Base-by-base conservation (phyloP, 2,113 vertebrate genomes). In the Spermophilus dauricus region DNA sequence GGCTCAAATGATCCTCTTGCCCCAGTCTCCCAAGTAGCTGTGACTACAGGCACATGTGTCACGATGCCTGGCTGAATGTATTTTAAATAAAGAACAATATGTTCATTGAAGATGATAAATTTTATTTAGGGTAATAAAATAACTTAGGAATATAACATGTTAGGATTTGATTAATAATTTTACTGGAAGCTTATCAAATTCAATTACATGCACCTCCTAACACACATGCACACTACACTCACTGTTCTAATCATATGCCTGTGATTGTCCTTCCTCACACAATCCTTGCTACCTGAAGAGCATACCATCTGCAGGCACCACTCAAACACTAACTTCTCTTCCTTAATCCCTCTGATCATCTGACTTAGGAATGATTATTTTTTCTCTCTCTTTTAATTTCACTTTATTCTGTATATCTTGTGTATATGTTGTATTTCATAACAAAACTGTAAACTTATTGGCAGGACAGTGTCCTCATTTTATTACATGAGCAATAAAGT, bases 41-140 rank as follows among this genome's bases (percentile, higher is more conserved):
- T 22, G 48, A 37, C 12, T 28, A 45, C 2, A 53, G 34, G 45
- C 34, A 28, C 48, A 53, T 53, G 42, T 5, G 48, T 12, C 65
- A 70, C 22, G 8, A 56, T 39, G 48, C 26, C 63, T 65, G 5
- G 18, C 18, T 42, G 37, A 89, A 53, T 45, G 53, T 56, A 86
- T 94, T 80, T 89, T 81, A 81, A 86, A 69, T 75, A 92, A 76
- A 95, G 6, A 14, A 82, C 77, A 95, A 96, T 61, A 93, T 20
- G 12, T 65, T 22, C 48, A 73, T 42, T 78, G 34, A 83, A 72
- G 12, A 91, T 75, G 51, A 53, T 34, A 26, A 53, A 70, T 39
- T 91, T 70, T 63, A 89, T 20, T 86, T 37, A 45, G 20, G 28
- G 8, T 72, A 80, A 95, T 76, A 89, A 89, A 53, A 81, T 86